phyloP scores from a whole-genome alignment of 2,797 vertebrate genomes.

The Scyliorhinus canicula region DNA sequence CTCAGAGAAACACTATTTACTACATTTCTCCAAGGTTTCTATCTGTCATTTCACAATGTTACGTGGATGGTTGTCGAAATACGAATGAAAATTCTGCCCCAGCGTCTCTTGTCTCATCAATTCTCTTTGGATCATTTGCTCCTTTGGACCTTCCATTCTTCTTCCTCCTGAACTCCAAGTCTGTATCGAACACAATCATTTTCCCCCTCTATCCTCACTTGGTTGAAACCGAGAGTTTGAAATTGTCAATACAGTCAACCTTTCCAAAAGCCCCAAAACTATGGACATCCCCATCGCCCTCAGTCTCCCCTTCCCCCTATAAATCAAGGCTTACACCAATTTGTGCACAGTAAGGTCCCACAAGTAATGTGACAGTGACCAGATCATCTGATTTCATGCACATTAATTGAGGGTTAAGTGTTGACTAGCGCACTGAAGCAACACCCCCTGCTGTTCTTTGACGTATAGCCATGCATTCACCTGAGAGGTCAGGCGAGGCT shows the following conservation, averaged over 20 bases:
- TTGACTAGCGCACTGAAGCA: neutral
- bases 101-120: neutral
- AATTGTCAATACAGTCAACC: neutral
- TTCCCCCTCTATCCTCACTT: neutral
- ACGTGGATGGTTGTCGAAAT: neutral
- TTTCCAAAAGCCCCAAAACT: neutral
- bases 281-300: neutral
- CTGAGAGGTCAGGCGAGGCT: neutral
- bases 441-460: neutral
- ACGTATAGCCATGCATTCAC: neutral
- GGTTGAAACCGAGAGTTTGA: neutral
- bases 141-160: neutral
- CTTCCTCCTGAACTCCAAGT: neutral
- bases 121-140: neutral
- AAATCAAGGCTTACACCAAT: neutral
- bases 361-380: neutral
- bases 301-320: neutral
- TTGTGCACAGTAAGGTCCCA: neutral
- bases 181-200: neutral
- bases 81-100: neutral
- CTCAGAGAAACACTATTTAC: neutral
- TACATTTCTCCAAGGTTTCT: neutral
- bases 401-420: neutral
- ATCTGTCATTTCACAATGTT: neutral
- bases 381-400: neutral